These are phyloP conservation scores for Papilio machaon DNA, from an alignment of 1,140 invertebrate genomes.

Conservation along the genomic window DNA sequence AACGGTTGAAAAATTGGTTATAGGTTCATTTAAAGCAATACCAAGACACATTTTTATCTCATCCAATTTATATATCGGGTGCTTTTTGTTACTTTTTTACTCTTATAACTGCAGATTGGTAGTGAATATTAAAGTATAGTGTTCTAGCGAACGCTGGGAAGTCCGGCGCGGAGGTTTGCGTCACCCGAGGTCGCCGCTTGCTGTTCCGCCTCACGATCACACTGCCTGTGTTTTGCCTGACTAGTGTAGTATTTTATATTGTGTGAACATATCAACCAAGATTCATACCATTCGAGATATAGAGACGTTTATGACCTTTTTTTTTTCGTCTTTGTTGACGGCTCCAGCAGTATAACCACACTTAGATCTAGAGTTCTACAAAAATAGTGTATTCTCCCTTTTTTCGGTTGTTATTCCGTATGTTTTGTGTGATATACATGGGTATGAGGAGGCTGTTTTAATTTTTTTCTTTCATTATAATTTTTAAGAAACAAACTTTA, in stretches of 20 bases:
- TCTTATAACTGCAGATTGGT: neutral
- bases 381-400: too few relatives aligned
- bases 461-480: too few relatives aligned
- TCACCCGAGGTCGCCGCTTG: slow-evolving; percentile 14
- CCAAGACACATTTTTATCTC: too few relatives aligned
- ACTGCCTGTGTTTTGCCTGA: neutral
- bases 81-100: neutral
- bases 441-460: too few relatives aligned
- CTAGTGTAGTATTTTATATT: neutral
- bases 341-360: neutral
- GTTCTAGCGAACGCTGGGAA: slow-evolving; percentile 2
- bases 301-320: neutral
- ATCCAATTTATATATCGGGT: too few relatives aligned
- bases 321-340: too few relatives aligned
- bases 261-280: neutral
- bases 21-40: too few relatives aligned
- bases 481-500: too few relatives aligned
- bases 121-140: neutral
- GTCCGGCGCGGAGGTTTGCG: slow-evolving; percentile 2
- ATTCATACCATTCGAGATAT: neutral
- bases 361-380: too few relatives aligned
- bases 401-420: too few relatives aligned
- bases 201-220: slow-evolving; percentile 4
- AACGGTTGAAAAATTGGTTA: too few relatives aligned
- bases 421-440: too few relatives aligned